phyloP scores from a whole-genome alignment of 2,888 invertebrate genomes.

The Drosophila melanosoma region DNA sequence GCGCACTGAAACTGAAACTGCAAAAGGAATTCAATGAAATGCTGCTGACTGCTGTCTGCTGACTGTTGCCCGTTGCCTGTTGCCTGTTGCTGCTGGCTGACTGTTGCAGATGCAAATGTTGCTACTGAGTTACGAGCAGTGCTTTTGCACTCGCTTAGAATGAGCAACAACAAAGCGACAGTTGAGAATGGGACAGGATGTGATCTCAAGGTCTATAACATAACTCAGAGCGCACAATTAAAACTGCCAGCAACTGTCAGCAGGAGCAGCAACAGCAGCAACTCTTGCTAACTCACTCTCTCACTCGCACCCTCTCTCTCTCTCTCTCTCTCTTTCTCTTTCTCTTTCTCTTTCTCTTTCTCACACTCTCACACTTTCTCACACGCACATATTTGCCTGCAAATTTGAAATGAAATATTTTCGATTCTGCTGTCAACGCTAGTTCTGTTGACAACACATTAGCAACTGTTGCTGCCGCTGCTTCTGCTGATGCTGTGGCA shows the following conservation, averaged over 20 bases:
- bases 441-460: conserved; percentile 80
- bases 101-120: conserved; percentile 61
- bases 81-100: conserved; percentile 10
- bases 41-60: conserved; percentile 29
- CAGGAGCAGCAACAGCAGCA: conserved; percentile 10
- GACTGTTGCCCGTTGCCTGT: conserved; percentile 6
- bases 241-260: conserved; percentile 21
- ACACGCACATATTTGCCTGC: conserved; percentile 48
- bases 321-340: not conserved
- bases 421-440: conserved; percentile 80
- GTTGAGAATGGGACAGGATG: conserved; percentile 53
- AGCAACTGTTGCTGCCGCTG: conserved; percentile 67
- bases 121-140: conserved; percentile 58
- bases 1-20: conserved; percentile 41
- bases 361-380: conserved; percentile 27
- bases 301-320: not conserved
- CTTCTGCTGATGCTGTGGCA: conserved; percentile 25
- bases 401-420: conserved; percentile 81
- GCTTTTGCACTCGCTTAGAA: conserved; percentile 45
- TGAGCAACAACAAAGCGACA: conserved; percentile 38
- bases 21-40: conserved; percentile 42
- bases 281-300: conserved; percentile 7
- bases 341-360: not conserved
- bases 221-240: conserved; percentile 55
- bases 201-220: conserved; percentile 55